A percentile compares a stretch with the other conserved stretches of the same genome.
Evolutionary conservation across 2,888 invertebrate species (phyloP).

Genomic region (Liposcelis brunnea): DNA sequence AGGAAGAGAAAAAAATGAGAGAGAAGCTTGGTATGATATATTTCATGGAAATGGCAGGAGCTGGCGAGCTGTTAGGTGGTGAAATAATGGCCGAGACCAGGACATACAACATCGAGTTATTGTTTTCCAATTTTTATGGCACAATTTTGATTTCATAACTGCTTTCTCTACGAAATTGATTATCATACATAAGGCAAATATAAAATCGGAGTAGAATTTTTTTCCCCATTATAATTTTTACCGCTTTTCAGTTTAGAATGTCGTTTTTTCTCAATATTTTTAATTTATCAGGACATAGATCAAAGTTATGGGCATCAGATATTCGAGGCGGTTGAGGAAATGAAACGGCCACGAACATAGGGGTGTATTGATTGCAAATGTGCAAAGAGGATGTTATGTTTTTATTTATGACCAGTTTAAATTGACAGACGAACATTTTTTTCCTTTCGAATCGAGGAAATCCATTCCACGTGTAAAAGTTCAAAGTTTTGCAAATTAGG

Average conservation of each 20-base stretch:
- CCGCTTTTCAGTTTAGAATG: constrained; percentile 9
- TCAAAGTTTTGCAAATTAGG: too few species aligned
- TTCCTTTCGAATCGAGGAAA: too few species aligned
- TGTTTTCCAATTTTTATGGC: constrained; percentile 10
- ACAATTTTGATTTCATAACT: constrained; percentile 9
- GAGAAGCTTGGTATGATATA: too few species aligned
- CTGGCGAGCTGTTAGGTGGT: too few species aligned
- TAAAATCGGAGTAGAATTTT: neutral
- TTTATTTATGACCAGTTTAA: too few species aligned
- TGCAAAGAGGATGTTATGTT: too few species aligned
- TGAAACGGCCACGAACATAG: constrained; percentile 5
- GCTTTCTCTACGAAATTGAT: neutral
- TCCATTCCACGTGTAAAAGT: too few species aligned
- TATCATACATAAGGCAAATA: constrained; percentile 2
- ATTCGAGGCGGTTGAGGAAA: constrained; percentile 1
- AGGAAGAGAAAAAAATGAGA: too few species aligned
- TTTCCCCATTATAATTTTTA: constrained; percentile 8
- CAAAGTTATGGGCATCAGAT: constrained; percentile 3
- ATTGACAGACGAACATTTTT: too few species aligned
- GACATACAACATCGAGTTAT: constrained; percentile 6
- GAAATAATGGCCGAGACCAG: too few species aligned
- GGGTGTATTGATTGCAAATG: constrained; percentile 6
- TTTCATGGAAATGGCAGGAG: too few species aligned
- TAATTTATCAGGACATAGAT: constrained; percentile 8
- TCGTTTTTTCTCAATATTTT: constrained; percentile 6